Evolutionary conservation across 1,140 invertebrate species (phyloP).

Genomic region (Tachypleus tridentatus): DNA sequence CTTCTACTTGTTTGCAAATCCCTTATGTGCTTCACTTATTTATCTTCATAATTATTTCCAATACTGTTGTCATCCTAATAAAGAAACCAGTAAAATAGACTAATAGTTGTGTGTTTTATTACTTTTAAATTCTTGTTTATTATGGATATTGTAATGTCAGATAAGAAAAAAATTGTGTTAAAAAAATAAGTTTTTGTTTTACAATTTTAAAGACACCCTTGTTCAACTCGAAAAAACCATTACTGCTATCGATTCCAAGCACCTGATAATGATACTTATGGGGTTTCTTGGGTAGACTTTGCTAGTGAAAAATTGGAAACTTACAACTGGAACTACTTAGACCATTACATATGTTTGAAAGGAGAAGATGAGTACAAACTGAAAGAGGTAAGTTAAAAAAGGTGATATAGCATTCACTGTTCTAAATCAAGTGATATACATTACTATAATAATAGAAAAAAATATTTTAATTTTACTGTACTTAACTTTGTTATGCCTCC

Average conservation of each 20-base stretch:
- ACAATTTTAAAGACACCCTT: conserved; percentile 58
- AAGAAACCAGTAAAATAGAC: no score
- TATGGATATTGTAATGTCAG: background rate
- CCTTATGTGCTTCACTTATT: no score
- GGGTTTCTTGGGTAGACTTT: conserved; percentile 89
- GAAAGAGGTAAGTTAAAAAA: conserved; percentile 49
- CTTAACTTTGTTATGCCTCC: no score
- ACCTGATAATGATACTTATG: conserved; percentile 82
- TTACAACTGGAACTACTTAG: conserved; percentile 96
- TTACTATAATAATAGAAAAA: no score
- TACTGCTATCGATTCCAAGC: conserved; percentile 86
- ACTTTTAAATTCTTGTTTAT: background rate
- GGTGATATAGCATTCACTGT: no score
- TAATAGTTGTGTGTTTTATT: no score
- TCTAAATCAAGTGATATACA: no score
- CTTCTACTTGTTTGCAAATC: no score
- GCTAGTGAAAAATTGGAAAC: conserved; percentile 88
- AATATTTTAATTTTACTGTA: no score
- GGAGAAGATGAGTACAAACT: conserved; percentile 72
- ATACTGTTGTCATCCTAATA: no score
- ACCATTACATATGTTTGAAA: conserved; percentile 87
- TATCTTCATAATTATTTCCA: no score
- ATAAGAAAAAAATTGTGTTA: conserved; percentile 6
- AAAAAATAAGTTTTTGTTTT: conserved; percentile 8
- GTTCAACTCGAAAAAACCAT: conserved; percentile 68